Evolutionary conservation across 2,888 invertebrate species (phyloP), one percentile per base, ranked within the genome.

Genomic region (Cantharis lateralis): DNA sequence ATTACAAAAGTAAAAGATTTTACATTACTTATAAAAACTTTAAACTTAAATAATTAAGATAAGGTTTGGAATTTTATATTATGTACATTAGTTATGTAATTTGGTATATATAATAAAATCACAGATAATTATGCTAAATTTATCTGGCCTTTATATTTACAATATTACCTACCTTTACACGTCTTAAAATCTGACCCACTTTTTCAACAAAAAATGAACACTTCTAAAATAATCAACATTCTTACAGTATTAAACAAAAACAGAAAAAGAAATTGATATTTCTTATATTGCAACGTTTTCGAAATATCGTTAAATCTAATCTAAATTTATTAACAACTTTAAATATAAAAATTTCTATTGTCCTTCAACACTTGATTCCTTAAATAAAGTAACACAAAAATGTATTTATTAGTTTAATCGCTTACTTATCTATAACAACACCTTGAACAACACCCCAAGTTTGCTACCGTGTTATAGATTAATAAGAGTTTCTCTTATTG

Each of bases 1-100:
- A 85, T 86, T 87, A 87, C 85, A 87, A 87, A 87, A 87, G 86
- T 87, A 86, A 87, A 85, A 82, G 84, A 79, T 86, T 86, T 78
- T 86, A 84, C 80, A 80, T 83, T 84, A 84, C 82, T 84, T 85
- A 85, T 83, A 86, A 85, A 84, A 85, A 87, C 84, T 83, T 84
- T 84, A 86, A 82, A 85, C 84, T 84, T 84, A 84, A 84, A 83
- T 82, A 84, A 84, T 83, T 83, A 83, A 84, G 83, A 80, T 75
- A 78, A 80, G 62, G 74, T 77, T 66, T 78, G 75, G 78, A 74
- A 75, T 77, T 80, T 73, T 77, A 74, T 78, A 80, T 48, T 48
- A 48, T 79, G 75, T 80, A 80, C 77, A 79, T 71, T 80, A 81
- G 83, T 85, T 77, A 81, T 85, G 78, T 82, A 79, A 81, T 82